These are phyloP conservation scores for Antidorcas marsupialis DNA, from an alignment of 2,113 vertebrate species.

Conservation along the genomic window DNA sequence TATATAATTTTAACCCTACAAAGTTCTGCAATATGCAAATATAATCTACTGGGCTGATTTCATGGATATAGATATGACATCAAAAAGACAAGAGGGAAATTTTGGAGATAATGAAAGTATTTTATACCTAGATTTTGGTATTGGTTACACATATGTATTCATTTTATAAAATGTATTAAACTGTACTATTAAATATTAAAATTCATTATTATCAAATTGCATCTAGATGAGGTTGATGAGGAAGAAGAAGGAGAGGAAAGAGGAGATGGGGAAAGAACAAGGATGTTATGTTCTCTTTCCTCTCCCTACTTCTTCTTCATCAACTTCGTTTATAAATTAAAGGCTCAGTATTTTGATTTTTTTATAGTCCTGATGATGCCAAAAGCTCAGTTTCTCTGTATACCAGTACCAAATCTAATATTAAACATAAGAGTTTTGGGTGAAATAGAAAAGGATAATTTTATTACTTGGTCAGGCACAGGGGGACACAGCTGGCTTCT, in stretches of 20 bases:
- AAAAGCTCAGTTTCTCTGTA: neutral
- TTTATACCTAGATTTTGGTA: neutral
- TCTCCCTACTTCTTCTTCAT: neutral
- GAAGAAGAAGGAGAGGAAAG: neutral
- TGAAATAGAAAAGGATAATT: neutral
- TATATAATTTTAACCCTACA: neutral
- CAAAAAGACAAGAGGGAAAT: neutral
- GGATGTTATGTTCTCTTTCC: neutral
- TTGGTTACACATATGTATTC: neutral
- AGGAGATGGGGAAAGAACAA: neutral
- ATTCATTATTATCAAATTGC: neutral
- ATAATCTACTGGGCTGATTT: neutral
- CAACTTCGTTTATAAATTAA: neutral
- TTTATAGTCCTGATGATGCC: neutral
- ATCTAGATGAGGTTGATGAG: neutral
- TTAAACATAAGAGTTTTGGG: neutral
- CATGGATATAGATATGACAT: neutral
- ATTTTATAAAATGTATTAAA: neutral
- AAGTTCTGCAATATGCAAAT: neutral
- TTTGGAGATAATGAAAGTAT: neutral
- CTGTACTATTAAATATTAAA: neutral
- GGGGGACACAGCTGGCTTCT: neutral
- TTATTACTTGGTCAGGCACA: neutral
- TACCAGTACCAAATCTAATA: neutral
- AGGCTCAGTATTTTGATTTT: neutral